Evolutionary conservation across 2,888 invertebrate genomes (phyloP), one percentile per base, ranked within the genome.

Genomic region (Alentia gelatinosa): DNA sequence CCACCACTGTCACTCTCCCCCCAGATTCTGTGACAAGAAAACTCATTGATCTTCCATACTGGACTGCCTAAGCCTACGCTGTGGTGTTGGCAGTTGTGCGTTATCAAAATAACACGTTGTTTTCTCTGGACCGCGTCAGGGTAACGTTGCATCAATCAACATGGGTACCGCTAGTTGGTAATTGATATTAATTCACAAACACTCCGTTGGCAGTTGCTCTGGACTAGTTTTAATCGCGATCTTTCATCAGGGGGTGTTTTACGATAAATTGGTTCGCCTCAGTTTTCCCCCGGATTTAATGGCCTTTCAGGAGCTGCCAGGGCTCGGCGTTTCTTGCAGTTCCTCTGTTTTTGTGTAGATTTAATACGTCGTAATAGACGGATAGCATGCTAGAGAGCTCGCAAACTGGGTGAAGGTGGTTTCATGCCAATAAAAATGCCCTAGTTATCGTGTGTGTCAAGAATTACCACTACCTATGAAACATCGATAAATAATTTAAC

Each of bases 331-430:
- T n/a, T n/a, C n/a, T n/a, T 56, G 56, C 12, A n/a, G 56, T 56
- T 56, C n/a, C 56, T 56, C n/a, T 56, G 56, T 56, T 56, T 19
- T 56, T 56, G 7, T 47, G 7, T 19, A 47, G 19, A 56, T n/a
- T 56, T 5, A 56, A 56, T 56, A 56, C 56, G 19, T 19, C 3
- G 56, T 56, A 56, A 56, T 56, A n/a, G 56, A 56, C n/a, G 56
- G 56, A 56, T 56, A 56, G 56, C 56, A 56, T 56, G 56, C n/a
- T 56, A 56, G 56, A 56, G 56, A n/a, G 56, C n/a, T 56, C 56
- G n/a, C 56, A 56, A 56, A 56, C 56, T 19, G n/a, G 56, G 56
- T 19, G 56, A 19, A 56, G n/a, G n/a, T 3, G 56, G 5, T 19
- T 56, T 56, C 56, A 56, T 56, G 56, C 12, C 56, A 19, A 56